A percentile compares a stretch with the other conserved stretches of the same genome.
phyloP scores from a whole-genome alignment of 2,797 vertebrate species.

The Intellagama lesueurii region DNA sequence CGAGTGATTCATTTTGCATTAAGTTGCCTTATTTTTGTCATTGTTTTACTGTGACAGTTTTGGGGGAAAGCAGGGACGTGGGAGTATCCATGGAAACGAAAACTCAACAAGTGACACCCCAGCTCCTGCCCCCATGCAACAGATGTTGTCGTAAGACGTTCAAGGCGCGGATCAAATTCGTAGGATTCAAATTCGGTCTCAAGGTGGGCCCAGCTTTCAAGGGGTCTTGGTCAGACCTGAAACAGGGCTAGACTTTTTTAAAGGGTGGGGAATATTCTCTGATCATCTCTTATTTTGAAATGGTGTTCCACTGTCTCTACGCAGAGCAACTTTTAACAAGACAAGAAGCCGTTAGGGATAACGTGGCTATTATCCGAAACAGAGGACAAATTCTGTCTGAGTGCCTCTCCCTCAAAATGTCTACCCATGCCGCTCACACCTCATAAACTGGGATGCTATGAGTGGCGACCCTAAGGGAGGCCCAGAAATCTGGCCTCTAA shows the following conservation, averaged over 20 bases:
- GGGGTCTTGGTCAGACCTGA: neutral
- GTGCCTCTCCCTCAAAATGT: too few relatives aligned
- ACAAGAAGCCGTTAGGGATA: neutral
- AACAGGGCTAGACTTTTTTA: neutral
- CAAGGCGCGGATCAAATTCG: slow-evolving; percentile 24
- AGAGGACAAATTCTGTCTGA: too few relatives aligned
- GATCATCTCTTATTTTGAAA: neutral
- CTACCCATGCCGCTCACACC: too few relatives aligned
- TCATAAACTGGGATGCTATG: too few relatives aligned
- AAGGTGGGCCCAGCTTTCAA: neutral
- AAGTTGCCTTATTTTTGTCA: slow-evolving; percentile 63
- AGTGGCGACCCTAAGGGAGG: too few relatives aligned
- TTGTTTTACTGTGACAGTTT: slow-evolving; percentile 69
- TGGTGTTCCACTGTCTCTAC: neutral
- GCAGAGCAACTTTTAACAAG: neutral
- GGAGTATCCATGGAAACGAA: slow-evolving; percentile 78
- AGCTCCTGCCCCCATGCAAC: neutral
- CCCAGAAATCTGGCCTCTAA: too few relatives aligned
- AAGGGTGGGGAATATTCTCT: too few relatives aligned
- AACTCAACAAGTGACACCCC: slow-evolving; percentile 65
- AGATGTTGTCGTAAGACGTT: slow-evolving; percentile 48
- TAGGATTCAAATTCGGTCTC: neutral
- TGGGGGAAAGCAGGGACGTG: slow-evolving; percentile 54
- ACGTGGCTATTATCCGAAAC: too few relatives aligned
- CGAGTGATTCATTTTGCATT: slow-evolving; percentile 14